Evolutionary conservation across 2,888 invertebrate genomes (phyloP).

Genomic region (Pollenia amentaria): DNA sequence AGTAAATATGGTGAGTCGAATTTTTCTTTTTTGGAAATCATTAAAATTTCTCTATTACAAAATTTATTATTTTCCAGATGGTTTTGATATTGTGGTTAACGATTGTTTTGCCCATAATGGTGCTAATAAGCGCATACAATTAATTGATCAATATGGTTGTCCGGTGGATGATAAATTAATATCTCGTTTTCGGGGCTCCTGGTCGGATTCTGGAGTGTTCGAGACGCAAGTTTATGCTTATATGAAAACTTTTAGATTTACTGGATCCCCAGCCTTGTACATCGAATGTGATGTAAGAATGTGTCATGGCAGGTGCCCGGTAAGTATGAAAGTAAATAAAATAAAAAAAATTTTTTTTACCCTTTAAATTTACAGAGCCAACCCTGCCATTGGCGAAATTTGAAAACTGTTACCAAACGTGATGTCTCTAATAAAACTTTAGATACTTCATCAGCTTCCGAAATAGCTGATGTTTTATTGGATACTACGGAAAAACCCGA

Average conservation of each 20-base stretch:
- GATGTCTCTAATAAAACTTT: conserved; percentile 86
- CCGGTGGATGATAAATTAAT: conserved; percentile 97
- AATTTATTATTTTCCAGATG: conserved; percentile 87
- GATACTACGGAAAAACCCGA: conserved; percentile 82
- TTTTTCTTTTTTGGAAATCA: too few species aligned
- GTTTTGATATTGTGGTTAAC: conserved; percentile 97
- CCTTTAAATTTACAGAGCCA: conserved; percentile 88
- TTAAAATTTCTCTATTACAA: not conserved
- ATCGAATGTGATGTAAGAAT: conserved; percentile 97
- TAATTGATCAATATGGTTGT: conserved; percentile 96
- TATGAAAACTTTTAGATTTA: conserved; percentile 95
- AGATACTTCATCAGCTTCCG: conserved; percentile 58
- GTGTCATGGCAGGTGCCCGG: conserved; percentile 97
- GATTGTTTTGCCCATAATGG: conserved; percentile 98
- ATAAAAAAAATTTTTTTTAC: not conserved
- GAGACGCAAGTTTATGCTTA: conserved; percentile 98
- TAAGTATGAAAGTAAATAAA: conserved; percentile 85
- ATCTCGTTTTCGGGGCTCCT: conserved; percentile 96
- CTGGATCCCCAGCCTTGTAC: conserved; percentile 96
- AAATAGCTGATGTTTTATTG: conserved; percentile 52
- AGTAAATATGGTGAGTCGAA: conserved; percentile 93
- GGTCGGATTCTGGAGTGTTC: conserved; percentile 95
- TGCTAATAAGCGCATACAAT: conserved; percentile 94
- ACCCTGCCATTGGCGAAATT: conserved; percentile 96
- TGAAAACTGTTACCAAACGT: conserved; percentile 91